Evolutionary conservation across 2,888 invertebrate genomes (phyloP), one percentile per base, ranked within the genome.

Genomic region (Phyllotreta cruciferae): DNA sequence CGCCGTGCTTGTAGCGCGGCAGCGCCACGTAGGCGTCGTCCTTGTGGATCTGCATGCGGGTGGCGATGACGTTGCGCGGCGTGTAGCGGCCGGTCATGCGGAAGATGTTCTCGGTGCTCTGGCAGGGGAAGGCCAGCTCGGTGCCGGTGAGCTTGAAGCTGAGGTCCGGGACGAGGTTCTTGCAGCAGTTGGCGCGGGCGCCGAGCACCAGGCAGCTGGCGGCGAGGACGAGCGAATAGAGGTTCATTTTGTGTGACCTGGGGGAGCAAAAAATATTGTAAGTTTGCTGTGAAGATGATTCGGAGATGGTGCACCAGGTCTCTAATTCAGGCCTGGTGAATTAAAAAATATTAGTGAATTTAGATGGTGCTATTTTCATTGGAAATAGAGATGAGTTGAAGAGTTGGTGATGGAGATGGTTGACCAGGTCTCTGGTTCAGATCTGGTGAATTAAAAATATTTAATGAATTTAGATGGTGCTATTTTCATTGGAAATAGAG

Each of bases 1-100:
- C 85, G 34, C 88, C 88, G 49, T 83, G 79, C 66, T 84, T 85
- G 73, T 84, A 87, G 50, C 88, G 82, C 0, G 89, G 88, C 55
- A 88, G 71, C 1, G 85, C 85, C 1, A 89, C 80, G 72, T 85
- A 84, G 0, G 84, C 86, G 36, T 84, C 81, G 66, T 88, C 86
- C 49, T 82, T 83, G 74, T 81, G 82, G 68, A 88, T 82, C 68
- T 86, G 87, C n/a, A 84, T 83, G 41, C 88, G 82, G 2, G 87
- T 88, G 1, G 84, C 85, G 63, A 89, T 86, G 39, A 88, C 80
- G 75, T 88, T 87, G 67, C 85, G 84, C 52, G 85, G 81, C 45
- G 84, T 81, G 80, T 85, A 88, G 41, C 85, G 82, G 1, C 86
- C 86, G 1, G 84, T 83, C 50, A 81, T 83, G 53, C 82, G 81